Base-by-base conservation (phyloP, 64 coral and sea anemone genomes). In the Stylophora pistillata region DNA sequence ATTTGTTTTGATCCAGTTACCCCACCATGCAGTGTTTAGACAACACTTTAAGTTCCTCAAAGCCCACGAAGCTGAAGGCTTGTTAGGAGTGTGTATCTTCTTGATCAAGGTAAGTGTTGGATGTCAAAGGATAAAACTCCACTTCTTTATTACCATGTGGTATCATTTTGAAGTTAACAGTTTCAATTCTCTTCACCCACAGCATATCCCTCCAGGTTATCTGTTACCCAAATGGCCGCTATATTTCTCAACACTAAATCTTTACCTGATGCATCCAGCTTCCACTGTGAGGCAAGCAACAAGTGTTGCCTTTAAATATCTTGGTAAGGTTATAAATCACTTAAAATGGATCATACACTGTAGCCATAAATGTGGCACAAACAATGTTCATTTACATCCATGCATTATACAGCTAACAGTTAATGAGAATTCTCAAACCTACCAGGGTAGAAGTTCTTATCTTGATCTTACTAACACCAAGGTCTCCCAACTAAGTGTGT, bases 251-350 rank as follows among this genome's bases (percentile, higher is more conserved):
- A 95, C 96, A 58, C 92, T 95, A 14, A 98, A 98, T 41, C 78
- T 98, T 23, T 98, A 98, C 58, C 81, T 98, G 65, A 98, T 98
- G 96, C 96, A 98, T 26, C 96, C 96, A 59, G 96, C 96, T 26
- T 98, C 96, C 5, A 98, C 96, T 54, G 96, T 98, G 13, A 85
- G 96, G 79, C 96, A 98, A 47, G 93, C 93, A 75, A 98, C 93
- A 63, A 95, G 96, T 89, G 95, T 89, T 16, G 95, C 93, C 23
- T 98, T 98, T 77, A 98, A 94, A 75, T 94, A 89, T 57, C 74
- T 98, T 58, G 91, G 95, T 94, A 66, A 85, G 33, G 53, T 81
- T 55, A 52, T 17, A 15, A 2, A 56, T 18, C 15, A 55, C 23
- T 30, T 56, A 72, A 55, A 12, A 58, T 26, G 29, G 7, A 60